Conservation (phyloP, 2,113 vertebrate species). For the Aegotheles bennettii region DNA sequence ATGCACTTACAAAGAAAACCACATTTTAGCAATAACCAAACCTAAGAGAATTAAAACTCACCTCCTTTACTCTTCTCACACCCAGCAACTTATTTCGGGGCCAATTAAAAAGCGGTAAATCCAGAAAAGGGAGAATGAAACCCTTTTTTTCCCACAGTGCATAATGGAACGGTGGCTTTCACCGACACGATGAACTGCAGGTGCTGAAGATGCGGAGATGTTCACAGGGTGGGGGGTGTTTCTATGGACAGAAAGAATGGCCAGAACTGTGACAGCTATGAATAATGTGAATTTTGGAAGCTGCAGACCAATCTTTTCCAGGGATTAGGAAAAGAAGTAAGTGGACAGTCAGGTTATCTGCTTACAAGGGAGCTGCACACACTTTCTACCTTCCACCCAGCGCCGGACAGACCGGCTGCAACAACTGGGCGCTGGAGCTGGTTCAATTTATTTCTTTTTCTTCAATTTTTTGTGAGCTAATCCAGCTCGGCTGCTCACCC, state of each 20-base stretch:
- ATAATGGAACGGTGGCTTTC: neutral
- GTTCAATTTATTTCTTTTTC: neutral
- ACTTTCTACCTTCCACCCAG: neutral
- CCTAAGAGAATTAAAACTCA: neutral
- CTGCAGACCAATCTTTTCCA: neutral
- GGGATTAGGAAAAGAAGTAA: neutral
- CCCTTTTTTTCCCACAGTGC: neutral
- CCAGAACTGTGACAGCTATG: neutral
- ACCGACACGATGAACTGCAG: neutral
- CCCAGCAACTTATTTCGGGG: neutral
- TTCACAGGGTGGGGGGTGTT: neutral
- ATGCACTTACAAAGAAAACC: neutral
- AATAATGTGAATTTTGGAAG: neutral
- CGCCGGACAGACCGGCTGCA: neutral
- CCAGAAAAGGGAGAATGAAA: neutral
- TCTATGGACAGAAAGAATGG: neutral
- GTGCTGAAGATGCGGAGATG: accelerated
- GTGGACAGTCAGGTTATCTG: slow-evolving; percentile 15
- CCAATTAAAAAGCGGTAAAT: neutral
- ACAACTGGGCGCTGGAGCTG: neutral
- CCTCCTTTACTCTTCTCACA: neutral
- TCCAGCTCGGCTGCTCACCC: neutral
- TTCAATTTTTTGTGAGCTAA: neutral
- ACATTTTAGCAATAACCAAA: neutral
- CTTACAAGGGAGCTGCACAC: neutral